Base-by-base conservation (phyloP, 2,888 invertebrate genomes). In the Chloroclystis v-ata region DNA sequence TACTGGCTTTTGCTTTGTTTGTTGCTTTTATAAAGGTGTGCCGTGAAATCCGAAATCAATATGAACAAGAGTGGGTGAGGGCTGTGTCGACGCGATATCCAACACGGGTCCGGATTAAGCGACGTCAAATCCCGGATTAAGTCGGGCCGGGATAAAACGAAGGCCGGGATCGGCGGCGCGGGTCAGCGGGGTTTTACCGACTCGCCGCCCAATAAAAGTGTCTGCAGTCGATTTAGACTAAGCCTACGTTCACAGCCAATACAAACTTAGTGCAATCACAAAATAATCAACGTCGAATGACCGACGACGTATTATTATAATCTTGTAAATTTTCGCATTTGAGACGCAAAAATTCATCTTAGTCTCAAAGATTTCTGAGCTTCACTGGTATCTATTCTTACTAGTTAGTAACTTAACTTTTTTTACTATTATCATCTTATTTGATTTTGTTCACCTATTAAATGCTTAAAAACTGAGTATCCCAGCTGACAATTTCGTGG, bases 21-120 rank as follows among this genome's bases (percentile, higher is more conserved):
- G 68, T 66, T 59, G 64, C 60, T 67, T 67, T 68, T 64, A 60
- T 68, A 62, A 68, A 78, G 75, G 72, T 75, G 70, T 58, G 66
- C 60, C 52, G 61, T 72, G 62, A 76, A 82, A 78, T 75, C 71
- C 70, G 63, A 75, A 82, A 82, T 84, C 83, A 77, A 82, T 85
- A 82, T 71, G 78, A 66, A 72, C 75, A 71, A 67, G 73, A 75
- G 80, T 72, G 77, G 74, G 68, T 67, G 77, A 75, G 74, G 77
- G 76, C 80, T 85, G 86, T 85, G 86, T 81, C 82, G 85, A 82
- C 89, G 90, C 89, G 90, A 90, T 89, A 89, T 88, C 89, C 89
- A 87, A 90, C 90, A 89, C 89, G 90, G 90, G 90, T 89, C 74
- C 86, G 89, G 91, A 91, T 90, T 91, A 90, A 89, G 86, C 82